Evolutionary conservation across 1,140 invertebrate genomes (phyloP), one percentile per base, ranked within the genome.

Genomic region (Megathymus violae): DNA sequence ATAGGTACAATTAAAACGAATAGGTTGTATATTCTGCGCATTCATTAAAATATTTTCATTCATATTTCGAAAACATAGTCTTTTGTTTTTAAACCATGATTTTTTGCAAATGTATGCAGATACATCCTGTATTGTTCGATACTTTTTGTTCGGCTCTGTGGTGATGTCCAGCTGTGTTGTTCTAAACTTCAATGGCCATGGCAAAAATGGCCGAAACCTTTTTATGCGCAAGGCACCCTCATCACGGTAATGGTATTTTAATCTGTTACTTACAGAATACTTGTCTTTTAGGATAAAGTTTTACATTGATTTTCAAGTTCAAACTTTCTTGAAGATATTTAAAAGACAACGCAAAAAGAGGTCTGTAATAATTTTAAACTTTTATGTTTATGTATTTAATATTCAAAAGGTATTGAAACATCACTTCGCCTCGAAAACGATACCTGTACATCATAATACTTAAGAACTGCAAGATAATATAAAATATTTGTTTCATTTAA

Each of bases 121-220:
- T 61, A 61, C 48, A 69, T 58, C 54, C 54, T 48, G 60, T 52
- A 69, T 69, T 69, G 51, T 69, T 62, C 58, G 36, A 62, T 40
- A 64, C 64, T 61, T 64, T 67, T 67, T 67, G 59, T 67, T 34
- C 46, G 44, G 9, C 46, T 48, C 51, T 41, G 47, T 36, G 44
- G 69, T 38, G 27, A 25, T 22, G 61, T 56, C 54, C 71, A 73
- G 71, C 67, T 73, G 67, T 58, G 65, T 59, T 66, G 62, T 59
- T 61, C 62, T 72, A 63, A 69, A 69, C 63, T 73, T 69, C 61
- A 66, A 64, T 66, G 44, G 64, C 62, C 38, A 52, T 52, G 50
- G 54, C 58, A 60, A 67, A 70, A 58, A 69, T 52, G 65, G 62
- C 54, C 43, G 31, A 61, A 66, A 62, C 65, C 43, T 67, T 64